Percentiles rank a stretch among this genome's conserved stretches.
These are phyloP conservation scores for Protomyctophum bolini DNA, from an alignment of 2,113 vertebrate species.

Conservation along the genomic window DNA sequence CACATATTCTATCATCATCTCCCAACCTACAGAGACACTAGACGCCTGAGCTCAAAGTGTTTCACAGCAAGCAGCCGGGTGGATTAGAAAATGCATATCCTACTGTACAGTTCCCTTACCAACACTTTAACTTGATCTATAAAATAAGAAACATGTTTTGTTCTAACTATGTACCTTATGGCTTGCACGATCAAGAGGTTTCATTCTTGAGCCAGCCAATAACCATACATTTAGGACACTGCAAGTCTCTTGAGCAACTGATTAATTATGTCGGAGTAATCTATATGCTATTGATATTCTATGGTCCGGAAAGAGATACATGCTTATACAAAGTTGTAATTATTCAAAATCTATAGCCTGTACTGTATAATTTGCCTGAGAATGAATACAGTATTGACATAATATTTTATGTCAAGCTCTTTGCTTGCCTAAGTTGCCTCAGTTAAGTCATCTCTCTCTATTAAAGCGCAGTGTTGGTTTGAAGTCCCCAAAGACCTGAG, in stretches of 20 bases:
- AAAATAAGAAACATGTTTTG: no score
- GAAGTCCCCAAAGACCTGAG: background rate
- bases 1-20: background rate
- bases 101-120: no score
- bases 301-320: conserved; percentile 42
- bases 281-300: conserved; percentile 55
- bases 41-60: conserved; percentile 24
- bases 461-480: conserved; percentile 1
- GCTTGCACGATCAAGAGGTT: background rate
- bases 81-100: background rate
- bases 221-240: conserved; percentile 11
- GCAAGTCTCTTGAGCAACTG: conserved; percentile 26
- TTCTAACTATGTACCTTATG: no score
- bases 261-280: conserved; percentile 40
- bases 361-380: conserved; percentile 42
- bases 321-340: conserved; percentile 42
- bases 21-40: conserved; percentile 16
- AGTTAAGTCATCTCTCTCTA: background rate
- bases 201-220: conserved; percentile 16
- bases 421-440: background rate
- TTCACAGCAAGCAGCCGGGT: background rate
- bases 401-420: background rate
- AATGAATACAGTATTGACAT: conserved; percentile 32
- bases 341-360: conserved; percentile 51
- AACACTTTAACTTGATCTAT: no score